Base-by-base conservation (phyloP, 2,113 vertebrate genomes). In the Bucco capensis region DNA sequence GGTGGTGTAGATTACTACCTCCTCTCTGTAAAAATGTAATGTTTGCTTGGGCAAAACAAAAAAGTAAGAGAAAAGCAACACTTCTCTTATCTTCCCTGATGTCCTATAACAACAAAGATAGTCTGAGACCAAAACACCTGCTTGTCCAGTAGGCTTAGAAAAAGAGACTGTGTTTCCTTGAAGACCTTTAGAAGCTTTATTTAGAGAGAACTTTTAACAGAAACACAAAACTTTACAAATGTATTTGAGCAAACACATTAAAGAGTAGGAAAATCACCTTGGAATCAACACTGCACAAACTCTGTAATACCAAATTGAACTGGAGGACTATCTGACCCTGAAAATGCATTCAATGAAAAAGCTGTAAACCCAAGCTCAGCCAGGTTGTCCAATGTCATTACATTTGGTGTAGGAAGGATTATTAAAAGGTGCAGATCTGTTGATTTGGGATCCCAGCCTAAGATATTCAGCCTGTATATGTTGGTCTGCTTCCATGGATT, bases 21-120 rank as follows among this genome's bases (percentile, higher is more conserved):
- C 87, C 93, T 88, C 27, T 78, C 24, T 10, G 17, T 90, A 90
- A 93, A 92, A 91, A 60, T 21, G 84, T 94, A 82, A 72, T 65
- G 92, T 96, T 88, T 90, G 42, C 80, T 90, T 77, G 33, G 85
- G 92, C 93, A 95, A 78, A 88, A 64, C 28, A 86, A 53, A 57
- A 72, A 77, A 82, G 31, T 66, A 92, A 94, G 74, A 89, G 79
- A 92, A 95, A 88, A 83, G 70, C 86, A 95, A 40, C 53, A 74
- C 62, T 94, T 83, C 44, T 88, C 62, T 71, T 89, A 58, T 84
- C 89, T 96, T 92, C 92, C 87, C 77, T 77, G 14, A 84, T 65
- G 87, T 79, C 65, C 83, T 78, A 10, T 95, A 85, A 92, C 56
- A 12, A 33, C 50, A 81, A 62, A 37, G 31, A 64, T 40, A 64